phyloP scores from a whole-genome alignment of 2,888 invertebrate species.

The Heterodera filipjevi region DNA sequence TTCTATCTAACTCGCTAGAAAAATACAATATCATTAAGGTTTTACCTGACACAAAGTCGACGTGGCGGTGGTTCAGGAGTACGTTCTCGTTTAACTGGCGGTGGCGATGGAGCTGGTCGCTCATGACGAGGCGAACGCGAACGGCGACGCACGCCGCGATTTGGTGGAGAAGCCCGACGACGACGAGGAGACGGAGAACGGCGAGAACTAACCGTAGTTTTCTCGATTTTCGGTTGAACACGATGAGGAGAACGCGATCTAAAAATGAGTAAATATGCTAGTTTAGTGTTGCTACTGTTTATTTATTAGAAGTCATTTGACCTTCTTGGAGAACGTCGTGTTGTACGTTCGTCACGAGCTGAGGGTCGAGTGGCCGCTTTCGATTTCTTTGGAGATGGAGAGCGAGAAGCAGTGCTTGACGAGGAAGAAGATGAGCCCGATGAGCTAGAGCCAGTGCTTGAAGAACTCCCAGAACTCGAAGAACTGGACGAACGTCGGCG shows the following conservation, averaged over 20 bases:
- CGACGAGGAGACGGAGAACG: slow-evolving; percentile 32
- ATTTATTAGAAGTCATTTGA: not conserved
- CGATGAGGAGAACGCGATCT: slow-evolving; percentile 48
- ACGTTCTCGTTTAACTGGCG: slow-evolving; percentile 14
- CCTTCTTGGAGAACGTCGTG: slow-evolving; percentile 43
- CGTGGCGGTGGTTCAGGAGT: slow-evolving; percentile 20
- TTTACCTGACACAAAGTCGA: slow-evolving; percentile 24
- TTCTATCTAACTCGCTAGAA: no score
- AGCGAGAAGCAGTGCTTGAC: slow-evolving; percentile 35
- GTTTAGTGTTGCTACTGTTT: not conserved
- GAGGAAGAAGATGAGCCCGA: slow-evolving; percentile 39
- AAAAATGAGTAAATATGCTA: not conserved
- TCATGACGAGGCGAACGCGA: slow-evolving; percentile 42
- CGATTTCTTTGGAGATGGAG: slow-evolving; percentile 38
- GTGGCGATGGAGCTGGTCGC: slow-evolving; percentile 37
- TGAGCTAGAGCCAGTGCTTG: slow-evolving; percentile 33
- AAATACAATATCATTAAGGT: no score
- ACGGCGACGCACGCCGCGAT: slow-evolving; percentile 38
- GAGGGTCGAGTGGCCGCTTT: slow-evolving; percentile 17
- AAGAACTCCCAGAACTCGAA: slow-evolving; percentile 28
- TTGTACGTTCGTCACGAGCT: slow-evolving; percentile 25
- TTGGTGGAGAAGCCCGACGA: slow-evolving; percentile 37
- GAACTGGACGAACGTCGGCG: slow-evolving; percentile 26
- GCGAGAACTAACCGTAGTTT: slow-evolving; percentile 27
- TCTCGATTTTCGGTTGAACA: slow-evolving; percentile 18